Base-by-base conservation (phyloP, 2,888 invertebrate genomes). In the Drosophila kanekoi region DNA sequence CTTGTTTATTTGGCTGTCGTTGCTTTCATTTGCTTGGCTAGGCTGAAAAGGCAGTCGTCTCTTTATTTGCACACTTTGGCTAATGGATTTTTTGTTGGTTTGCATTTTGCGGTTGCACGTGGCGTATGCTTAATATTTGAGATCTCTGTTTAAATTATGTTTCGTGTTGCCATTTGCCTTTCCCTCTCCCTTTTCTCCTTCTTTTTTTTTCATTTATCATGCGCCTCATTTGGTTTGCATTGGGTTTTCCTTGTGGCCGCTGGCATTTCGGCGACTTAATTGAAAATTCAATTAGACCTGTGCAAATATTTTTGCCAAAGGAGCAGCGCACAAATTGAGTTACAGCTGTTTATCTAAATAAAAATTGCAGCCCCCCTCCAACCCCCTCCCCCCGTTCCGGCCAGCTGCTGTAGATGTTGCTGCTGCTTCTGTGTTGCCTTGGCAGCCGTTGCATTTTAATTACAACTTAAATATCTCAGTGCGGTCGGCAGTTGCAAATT, bases 201-300 rank as follows among this genome's bases (percentile, higher is more conserved):
- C 9, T 20, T 35, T 40, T 43, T 48, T 41, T 37, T 47, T 43
- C 1, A 11, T 37, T 37, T 16, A 20, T 41, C 53, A 10, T 51
- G 14, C 59, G 70, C 75, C 70, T 86, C 84, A 81, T 84, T 87
- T 81, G 72, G 62, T 54, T 81, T 77, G 79, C 73, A 66, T 77
- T 51, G 69, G 54, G 33, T 40, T 35, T 20, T 64, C 35, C 63
- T 67, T 62, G 33, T 37, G 14, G 45, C 53, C 57, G 53, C 45
- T 61, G 67, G 70, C 73, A 65, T 71, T 79, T 77, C 68, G 63
- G 74, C 79, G 83, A 81, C 86, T 81, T 87, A 87, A 86, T 85
- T 87, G 85, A 87, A 86, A 86, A 87, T 86, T 86, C 85, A 86
- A 86, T 86, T 86, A 86, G 87, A 86, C 80, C 87, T 87, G 87